Evolutionary conservation across 2,797 vertebrate species (phyloP), one percentile per base, ranked within the genome.

Genomic region (Halcyon smyrnensis): DNA sequence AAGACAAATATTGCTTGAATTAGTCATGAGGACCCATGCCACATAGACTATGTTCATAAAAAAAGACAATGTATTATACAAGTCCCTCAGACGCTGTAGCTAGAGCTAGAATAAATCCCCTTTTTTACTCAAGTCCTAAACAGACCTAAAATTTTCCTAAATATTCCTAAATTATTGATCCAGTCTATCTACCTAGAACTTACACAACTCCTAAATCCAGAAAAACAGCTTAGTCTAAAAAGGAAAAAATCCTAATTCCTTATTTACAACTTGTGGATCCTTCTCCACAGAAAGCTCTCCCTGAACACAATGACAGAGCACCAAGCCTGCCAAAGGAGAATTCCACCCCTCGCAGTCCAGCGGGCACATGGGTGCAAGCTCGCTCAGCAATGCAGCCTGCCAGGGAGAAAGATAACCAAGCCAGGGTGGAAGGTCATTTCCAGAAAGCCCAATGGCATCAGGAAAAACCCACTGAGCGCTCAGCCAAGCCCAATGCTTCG

Each of bases 391-490:
- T 0, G 1, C 4, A 6, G 12, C 3, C 64, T 36, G 56, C 51
- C 3, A 64, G 16, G 50, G 18, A 54, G 15, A 56, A 15, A 41
- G 50, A 11, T 6, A 9, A 15, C 0, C 10, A 6, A 27, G 39
- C 12, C 25, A 25, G 43, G 12, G 6, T 11, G 43, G 23, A 19
- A 41, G 39, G 27, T 0, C 1, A 12, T 1, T 60, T 32, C 64
- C 28, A 10, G n/a, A 21, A 27, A 9, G 32, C 3, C 1, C 12
- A 24, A 36, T 2, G 30, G 15, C 45, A 69, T 23, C 79, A 46
- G 48, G 54, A 71, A 9, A n/a, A 48, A 17, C 6, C 50, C 15
- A 18, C 14, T 0, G 18, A 12, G 25, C 0, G 4, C 7, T 6
- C 51, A 28, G 56, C n/a, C 3, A 7, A 68, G 54, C 51, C 56